phyloP scores from a whole-genome alignment of 2,113 vertebrate genomes.

The Ursus arctos region DNA sequence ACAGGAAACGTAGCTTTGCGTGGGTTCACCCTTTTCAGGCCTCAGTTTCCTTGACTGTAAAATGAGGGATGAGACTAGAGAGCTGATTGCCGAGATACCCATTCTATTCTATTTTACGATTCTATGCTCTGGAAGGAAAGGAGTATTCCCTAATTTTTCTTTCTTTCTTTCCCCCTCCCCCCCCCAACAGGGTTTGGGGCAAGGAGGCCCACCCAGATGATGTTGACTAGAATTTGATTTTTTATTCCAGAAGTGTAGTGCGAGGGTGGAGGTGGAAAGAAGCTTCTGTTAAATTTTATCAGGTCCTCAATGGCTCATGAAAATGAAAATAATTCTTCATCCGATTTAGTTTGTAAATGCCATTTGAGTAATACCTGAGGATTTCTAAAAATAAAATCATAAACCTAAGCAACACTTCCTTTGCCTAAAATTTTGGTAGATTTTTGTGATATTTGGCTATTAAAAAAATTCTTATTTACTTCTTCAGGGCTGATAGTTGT shows the following conservation, averaged over 20 bases:
- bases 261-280: not conserved
- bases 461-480: conserved; percentile 69
- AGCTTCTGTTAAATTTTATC: not conserved
- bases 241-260: not conserved
- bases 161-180: not conserved
- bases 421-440: conserved; percentile 32
- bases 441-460: conserved; percentile 52
- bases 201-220: not conserved
- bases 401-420: not conserved
- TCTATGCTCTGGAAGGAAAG: not conserved
- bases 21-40: not conserved
- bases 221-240: not conserved
- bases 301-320: conserved; percentile 19
- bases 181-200: not conserved
- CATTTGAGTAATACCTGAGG: conserved; percentile 23
- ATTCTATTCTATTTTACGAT: not conserved
- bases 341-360: conserved; percentile 18
- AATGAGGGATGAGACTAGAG: not conserved
- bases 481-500: conserved; percentile 75
- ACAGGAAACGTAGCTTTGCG: not conserved
- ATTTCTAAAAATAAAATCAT: conserved; percentile 61
- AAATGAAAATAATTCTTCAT: conserved; percentile 15
- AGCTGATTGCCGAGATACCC: not conserved
- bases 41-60: not conserved
- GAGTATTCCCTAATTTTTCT: not conserved